Conservation (phyloP, 2,113 vertebrate species). For the Chionis minor region DNA sequence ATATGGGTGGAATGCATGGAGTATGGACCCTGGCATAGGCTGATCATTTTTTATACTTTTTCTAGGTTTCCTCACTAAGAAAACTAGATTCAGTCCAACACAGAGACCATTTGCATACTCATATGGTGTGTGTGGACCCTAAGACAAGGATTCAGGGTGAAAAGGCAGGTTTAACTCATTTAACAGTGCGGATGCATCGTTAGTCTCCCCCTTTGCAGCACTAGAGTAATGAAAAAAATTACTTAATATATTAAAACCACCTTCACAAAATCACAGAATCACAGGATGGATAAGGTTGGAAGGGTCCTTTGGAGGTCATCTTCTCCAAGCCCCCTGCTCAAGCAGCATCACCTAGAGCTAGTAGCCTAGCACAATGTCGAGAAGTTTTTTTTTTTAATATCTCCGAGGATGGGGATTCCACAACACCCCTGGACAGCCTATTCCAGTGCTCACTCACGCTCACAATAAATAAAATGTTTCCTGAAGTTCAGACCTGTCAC, state of each 20-base stretch:
- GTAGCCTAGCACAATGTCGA: neutral
- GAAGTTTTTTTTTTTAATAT: fast-evolving
- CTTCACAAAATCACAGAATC: neutral
- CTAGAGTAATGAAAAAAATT: neutral
- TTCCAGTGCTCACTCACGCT: neutral
- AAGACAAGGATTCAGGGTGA: neutral
- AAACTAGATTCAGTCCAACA: neutral
- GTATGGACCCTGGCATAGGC: neutral
- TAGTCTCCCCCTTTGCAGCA: neutral
- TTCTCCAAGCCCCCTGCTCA: neutral
- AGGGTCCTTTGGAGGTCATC: neutral
- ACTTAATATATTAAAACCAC: neutral
- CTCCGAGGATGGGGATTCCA: neutral
- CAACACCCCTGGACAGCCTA: neutral
- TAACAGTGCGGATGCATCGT: neutral
- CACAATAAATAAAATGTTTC: neutral
- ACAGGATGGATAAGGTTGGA: neutral
- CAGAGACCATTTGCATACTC: neutral
- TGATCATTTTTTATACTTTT: neutral
- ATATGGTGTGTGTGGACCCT: neutral
- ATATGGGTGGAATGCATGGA: neutral
- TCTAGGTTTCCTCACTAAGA: neutral
- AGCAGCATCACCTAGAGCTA: neutral
- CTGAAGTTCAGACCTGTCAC: neutral
- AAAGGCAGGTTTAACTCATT: neutral